Conservation (phyloP, 2,888 invertebrate species). For the Mesorhabditis sp. region DNA sequence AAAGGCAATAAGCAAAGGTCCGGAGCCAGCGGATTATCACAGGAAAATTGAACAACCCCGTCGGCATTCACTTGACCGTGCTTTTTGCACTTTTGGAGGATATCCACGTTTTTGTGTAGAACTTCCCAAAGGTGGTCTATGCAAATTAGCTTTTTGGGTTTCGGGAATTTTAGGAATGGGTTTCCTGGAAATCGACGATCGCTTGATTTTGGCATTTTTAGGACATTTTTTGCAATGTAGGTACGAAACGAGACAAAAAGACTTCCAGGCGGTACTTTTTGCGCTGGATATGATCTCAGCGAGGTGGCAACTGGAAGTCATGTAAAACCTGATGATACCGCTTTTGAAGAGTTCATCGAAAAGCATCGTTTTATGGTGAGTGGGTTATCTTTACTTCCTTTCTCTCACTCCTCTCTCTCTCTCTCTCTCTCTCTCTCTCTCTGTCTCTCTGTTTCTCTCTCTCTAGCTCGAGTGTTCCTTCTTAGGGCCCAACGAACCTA, state of each 20-base stretch:
- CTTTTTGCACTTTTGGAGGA: too few species aligned
- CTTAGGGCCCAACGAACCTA: slow-evolving; percentile 65
- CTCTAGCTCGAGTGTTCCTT: too few species aligned
- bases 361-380: slow-evolving; percentile 38
- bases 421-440: too few species aligned
- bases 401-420: neutral
- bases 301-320: slow-evolving; percentile 65
- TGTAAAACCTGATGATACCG: slow-evolving; percentile 14
- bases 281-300: slow-evolving; percentile 82
- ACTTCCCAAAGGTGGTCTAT: neutral
- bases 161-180: too few species aligned
- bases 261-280: slow-evolving; percentile 80
- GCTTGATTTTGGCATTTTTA: too few species aligned
- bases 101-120: neutral
- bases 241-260: neutral
- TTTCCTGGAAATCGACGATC: too few species aligned
- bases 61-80: too few species aligned
- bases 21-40: too few species aligned
- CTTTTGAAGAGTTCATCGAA: slow-evolving; percentile 20
- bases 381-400: neutral
- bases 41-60: too few species aligned
- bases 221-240: neutral
- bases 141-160: too few species aligned
- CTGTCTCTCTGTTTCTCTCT: too few species aligned
- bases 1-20: too few species aligned